A percentile compares a stretch with the other conserved stretches of the same genome.
These are phyloP conservation scores for Chrysopa pallens DNA, from an alignment of 1,140 invertebrate genomes.

Conservation along the genomic window DNA sequence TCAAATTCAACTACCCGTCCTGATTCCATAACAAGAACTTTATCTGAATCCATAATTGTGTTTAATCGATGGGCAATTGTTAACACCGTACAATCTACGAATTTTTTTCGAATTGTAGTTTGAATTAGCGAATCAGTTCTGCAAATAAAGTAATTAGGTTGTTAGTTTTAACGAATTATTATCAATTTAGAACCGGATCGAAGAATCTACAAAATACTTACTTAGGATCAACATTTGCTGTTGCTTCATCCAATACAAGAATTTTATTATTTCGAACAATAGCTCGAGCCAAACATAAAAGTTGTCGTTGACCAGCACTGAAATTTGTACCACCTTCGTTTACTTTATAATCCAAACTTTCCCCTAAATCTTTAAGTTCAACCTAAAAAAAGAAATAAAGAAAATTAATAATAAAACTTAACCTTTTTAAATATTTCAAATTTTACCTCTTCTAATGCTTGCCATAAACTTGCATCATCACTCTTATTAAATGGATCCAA, in stretches of 20 bases:
- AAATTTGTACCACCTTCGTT: constrained; percentile 56
- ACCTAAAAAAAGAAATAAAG: constrained; percentile 21
- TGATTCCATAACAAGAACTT: constrained; percentile 47
- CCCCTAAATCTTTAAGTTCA: constrained; percentile 38
- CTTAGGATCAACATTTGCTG: constrained; percentile 63
- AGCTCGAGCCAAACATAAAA: constrained; percentile 62
- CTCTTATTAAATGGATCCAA: constrained; percentile 40
- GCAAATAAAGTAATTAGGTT: constrained; percentile 10
- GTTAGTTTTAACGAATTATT: neutral
- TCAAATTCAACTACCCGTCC: constrained; percentile 50
- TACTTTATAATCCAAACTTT: constrained; percentile 28
- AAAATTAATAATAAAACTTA: neutral
- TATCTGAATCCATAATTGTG: constrained; percentile 67
- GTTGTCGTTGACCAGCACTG: constrained; percentile 61
- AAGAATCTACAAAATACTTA: constrained; percentile 16
- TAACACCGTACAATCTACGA: constrained; percentile 45
- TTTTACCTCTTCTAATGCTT: constrained; percentile 14
- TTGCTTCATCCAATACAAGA: constrained; percentile 68
- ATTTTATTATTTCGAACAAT: constrained; percentile 59
- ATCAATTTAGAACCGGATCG: no score
- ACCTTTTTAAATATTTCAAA: neutral
- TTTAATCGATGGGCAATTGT: constrained; percentile 61
- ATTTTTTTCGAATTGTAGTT: constrained; percentile 39
- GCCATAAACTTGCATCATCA: constrained; percentile 17
- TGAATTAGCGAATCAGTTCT: constrained; percentile 42